A percentile compares a stretch with the other conserved stretches of the same genome.
These are phyloP conservation scores for Phylloscopus trochilus DNA, from an alignment of 2,113 vertebrate genomes.

Conservation along the genomic window DNA sequence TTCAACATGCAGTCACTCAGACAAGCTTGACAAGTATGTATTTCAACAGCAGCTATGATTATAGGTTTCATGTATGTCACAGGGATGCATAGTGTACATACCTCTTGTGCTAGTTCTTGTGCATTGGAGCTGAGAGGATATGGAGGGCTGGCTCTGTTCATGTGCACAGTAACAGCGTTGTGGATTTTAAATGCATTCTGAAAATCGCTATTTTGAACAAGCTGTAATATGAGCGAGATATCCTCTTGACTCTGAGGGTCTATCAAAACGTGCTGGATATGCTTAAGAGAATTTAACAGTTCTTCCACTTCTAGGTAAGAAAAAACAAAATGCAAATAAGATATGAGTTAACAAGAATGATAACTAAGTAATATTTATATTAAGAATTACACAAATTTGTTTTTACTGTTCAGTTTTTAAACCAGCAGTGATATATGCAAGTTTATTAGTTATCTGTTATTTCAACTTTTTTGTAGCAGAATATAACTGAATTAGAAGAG, in stretches of 20 bases:
- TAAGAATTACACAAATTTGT: not conserved
- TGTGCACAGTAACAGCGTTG: constrained; percentile 84
- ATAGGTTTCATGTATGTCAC: not conserved
- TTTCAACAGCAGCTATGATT: constrained; percentile 41
- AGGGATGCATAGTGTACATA: constrained; percentile 71
- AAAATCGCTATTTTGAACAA: constrained; percentile 88
- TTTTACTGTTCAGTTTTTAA: not conserved
- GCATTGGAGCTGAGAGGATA: constrained; percentile 86
- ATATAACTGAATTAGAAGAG: not conserved
- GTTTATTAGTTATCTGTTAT: not conserved
- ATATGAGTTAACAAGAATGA: not conserved
- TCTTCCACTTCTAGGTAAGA: constrained; percentile 86
- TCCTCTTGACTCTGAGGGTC: constrained; percentile 94
- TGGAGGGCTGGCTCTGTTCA: constrained; percentile 84
- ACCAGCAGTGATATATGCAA: not conserved
- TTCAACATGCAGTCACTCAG: not conserved
- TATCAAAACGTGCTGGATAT: constrained; percentile 80
- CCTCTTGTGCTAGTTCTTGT: constrained; percentile 90
- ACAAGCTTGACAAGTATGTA: constrained; percentile 13
- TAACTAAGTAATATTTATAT: not conserved
- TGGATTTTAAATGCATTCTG: constrained; percentile 89
- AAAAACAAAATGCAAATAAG: constrained; percentile 53
- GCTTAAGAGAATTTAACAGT: constrained; percentile 84
- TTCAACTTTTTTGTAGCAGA: not conserved
- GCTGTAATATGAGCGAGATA: constrained; percentile 83